Percentiles rank a stretch among this genome's conserved stretches.
These are phyloP conservation scores for Taeniopygia guttata DNA, from an alignment of 2,797 vertebrate genomes.

Conservation along the genomic window DNA sequence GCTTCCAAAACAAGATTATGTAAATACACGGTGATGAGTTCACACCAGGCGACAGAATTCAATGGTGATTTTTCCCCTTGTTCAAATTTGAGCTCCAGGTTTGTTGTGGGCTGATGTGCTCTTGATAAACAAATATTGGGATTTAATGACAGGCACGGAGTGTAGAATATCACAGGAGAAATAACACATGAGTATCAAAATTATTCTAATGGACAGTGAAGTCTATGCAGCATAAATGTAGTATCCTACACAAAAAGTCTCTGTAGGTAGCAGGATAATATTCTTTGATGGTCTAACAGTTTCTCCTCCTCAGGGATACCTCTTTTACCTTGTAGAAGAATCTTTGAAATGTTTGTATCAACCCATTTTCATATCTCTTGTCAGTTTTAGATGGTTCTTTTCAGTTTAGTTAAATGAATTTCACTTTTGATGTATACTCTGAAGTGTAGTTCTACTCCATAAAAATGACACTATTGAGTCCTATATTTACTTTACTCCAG, in stretches of 20 bases:
- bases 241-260: neutral
- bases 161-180: neutral
- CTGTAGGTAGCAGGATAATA: neutral
- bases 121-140: slow-evolving; percentile 18
- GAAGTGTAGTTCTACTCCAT: slow-evolving; percentile 4
- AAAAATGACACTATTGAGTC: slow-evolving; percentile 41
- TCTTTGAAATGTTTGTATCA: slow-evolving; percentile 38
- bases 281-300: neutral
- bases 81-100: slow-evolving; percentile 28
- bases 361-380: slow-evolving; percentile 26
- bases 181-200: neutral
- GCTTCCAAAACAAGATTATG: slow-evolving; percentile 39
- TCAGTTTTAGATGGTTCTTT: slow-evolving; percentile 27
- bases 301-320: neutral
- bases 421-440: slow-evolving; percentile 11
- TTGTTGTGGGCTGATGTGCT: neutral
- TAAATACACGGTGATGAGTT: slow-evolving; percentile 25
- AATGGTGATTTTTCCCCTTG: neutral
- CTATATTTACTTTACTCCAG: slow-evolving; percentile 44
- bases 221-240: neutral
- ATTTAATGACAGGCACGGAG: neutral
- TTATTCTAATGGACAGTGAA: neutral
- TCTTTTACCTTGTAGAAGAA: neutral
- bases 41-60: slow-evolving; percentile 1
- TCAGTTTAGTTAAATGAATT: slow-evolving; percentile 60